Evolutionary conservation across 2,113 vertebrate genomes (phyloP).

Genomic region (Chitala chitala): DNA sequence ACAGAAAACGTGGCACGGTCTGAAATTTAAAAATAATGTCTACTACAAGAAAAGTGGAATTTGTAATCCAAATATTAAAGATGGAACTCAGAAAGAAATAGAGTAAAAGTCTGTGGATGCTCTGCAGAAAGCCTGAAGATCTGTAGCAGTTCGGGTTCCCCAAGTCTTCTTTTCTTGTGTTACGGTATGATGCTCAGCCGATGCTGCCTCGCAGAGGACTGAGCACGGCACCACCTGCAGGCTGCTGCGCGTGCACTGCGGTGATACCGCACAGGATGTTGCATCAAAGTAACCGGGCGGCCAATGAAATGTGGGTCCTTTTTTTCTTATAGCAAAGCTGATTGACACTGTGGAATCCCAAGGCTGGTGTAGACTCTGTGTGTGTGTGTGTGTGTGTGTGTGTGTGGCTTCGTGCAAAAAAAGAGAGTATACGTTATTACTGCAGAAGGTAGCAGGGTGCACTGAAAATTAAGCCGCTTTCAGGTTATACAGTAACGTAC

Average conservation of each 20-base stretch:
- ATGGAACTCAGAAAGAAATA: not conserved
- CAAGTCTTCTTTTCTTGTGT: not conserved
- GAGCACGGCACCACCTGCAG: not conserved
- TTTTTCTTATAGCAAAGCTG: not conserved
- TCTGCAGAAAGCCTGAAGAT: not conserved
- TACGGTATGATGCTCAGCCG: not conserved
- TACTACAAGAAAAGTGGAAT: not conserved
- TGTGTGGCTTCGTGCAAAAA: too few species aligned
- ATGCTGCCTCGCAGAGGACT: not conserved
- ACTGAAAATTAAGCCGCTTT: too few species aligned
- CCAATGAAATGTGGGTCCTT: conserved; percentile 9
- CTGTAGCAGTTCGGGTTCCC: not conserved
- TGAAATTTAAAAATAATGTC: too few species aligned
- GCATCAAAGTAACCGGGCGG: conserved; percentile 11
- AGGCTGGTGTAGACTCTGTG: not conserved
- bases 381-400: too few species aligned
- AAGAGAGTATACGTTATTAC: too few species aligned
- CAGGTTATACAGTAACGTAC: too few species aligned
- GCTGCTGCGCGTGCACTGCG: conserved; percentile 17
- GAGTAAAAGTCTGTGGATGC: not conserved
- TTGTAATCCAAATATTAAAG: conserved; percentile 1
- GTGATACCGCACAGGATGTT: conserved; percentile 19
- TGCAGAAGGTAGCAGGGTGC: too few species aligned
- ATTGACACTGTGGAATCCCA: not conserved
- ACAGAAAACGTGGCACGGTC: too few species aligned